Conservation (phyloP, 2,888 invertebrate species). For the Agrotis puta region DNA sequence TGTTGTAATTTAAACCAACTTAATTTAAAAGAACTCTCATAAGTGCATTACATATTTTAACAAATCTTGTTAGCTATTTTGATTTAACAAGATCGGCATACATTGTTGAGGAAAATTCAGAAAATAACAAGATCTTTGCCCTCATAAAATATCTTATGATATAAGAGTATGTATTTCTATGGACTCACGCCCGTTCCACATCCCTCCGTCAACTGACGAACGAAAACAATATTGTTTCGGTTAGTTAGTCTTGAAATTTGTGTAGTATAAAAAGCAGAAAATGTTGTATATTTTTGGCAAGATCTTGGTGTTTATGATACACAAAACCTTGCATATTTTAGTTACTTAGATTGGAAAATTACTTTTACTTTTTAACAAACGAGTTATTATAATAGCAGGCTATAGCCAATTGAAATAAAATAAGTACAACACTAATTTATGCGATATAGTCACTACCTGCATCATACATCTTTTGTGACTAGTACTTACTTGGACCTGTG, state of each 20-base stretch:
- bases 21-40: neutral
- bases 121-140: slow-evolving; percentile 33
- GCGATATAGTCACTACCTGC: too few species aligned
- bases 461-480: too few species aligned
- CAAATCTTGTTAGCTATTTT: neutral
- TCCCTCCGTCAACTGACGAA: slow-evolving; percentile 24
- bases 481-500: too few species aligned
- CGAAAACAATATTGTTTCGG: slow-evolving; percentile 55
- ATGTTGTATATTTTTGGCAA: slow-evolving; percentile 32
- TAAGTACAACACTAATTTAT: too few species aligned
- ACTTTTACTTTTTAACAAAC: too few species aligned
- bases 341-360: slow-evolving; percentile 17
- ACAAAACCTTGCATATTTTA: slow-evolving; percentile 7
- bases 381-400: neutral
- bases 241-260: slow-evolving; percentile 51
- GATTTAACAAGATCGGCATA: slow-evolving; percentile 5
- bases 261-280: slow-evolving; percentile 41
- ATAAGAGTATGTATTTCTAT: slow-evolving; percentile 29
- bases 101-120: slow-evolving; percentile 7
- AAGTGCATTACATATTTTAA: neutral
- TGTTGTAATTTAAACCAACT: neutral
- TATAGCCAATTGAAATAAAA: neutral
- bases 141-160: slow-evolving; percentile 24
- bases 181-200: slow-evolving; percentile 12
- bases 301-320: slow-evolving; percentile 27